Conservation (phyloP, 2,113 vertebrate genomes). For the Albula glossodonta region DNA sequence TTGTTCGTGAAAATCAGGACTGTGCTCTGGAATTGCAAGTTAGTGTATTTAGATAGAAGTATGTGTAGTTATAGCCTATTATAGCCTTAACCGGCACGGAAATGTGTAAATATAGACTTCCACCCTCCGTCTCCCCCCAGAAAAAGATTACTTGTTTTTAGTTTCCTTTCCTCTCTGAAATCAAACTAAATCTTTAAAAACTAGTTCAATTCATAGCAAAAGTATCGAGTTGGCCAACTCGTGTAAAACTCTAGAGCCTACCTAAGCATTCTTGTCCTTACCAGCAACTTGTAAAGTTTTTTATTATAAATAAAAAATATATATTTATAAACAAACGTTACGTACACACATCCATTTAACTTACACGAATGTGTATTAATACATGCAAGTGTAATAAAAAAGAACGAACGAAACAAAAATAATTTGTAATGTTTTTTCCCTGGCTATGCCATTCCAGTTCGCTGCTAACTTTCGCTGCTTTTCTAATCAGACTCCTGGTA, state of each 20-base stretch:
- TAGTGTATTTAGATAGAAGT: background rate
- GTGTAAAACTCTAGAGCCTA: background rate
- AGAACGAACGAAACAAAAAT: conserved; percentile 39
- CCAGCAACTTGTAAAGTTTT: conserved; percentile 16
- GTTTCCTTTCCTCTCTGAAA: background rate
- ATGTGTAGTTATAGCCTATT: background rate
- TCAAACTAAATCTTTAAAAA: background rate
- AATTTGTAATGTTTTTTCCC: conserved; percentile 34
- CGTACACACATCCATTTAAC: conserved; percentile 26
- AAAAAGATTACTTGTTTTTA: background rate
- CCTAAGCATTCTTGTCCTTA: background rate
- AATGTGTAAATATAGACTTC: background rate
- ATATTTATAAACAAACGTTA: conserved; percentile 10
- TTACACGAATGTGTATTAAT: conserved; percentile 14
- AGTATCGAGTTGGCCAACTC: conserved; percentile 35
- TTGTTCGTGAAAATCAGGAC: background rate
- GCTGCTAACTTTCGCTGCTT: conserved; percentile 59
- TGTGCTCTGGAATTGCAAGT: background rate
- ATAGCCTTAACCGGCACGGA: background rate
- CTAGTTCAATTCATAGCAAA: conserved; percentile 15
- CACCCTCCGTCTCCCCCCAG: background rate
- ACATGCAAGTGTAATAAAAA: conserved; percentile 24
- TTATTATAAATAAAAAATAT: background rate
- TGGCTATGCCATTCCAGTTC: conserved; percentile 41
- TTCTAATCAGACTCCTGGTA: conserved; percentile 70